Evolutionary conservation across 2,797 vertebrate genomes (phyloP).

Genomic region (Acipenser transmontanus): DNA sequence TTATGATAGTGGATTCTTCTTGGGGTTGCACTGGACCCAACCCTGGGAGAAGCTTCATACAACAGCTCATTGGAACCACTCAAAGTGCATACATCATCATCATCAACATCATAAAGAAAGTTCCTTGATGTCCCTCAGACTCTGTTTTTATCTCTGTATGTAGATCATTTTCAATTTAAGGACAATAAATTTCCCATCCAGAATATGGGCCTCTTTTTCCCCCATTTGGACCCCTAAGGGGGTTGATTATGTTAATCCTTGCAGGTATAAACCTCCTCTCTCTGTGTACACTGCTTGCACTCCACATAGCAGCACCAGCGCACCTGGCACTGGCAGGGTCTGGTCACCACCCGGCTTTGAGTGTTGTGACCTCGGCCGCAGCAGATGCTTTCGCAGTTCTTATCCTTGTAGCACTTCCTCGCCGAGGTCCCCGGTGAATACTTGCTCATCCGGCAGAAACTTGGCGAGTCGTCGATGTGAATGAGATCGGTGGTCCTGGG

Average conservation of each 20-base stretch:
- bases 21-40: too few relatives aligned
- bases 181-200: too few relatives aligned
- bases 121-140: background rate
- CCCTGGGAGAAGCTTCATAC: too few relatives aligned
- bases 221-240: background rate
- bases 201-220: background rate
- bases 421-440: constrained; percentile 85
- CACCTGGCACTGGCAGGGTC: constrained; percentile 96
- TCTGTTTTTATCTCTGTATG: background rate
- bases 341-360: constrained; percentile 89
- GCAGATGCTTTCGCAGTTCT: constrained; percentile 97
- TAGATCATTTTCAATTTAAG: background rate
- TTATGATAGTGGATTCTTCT: too few relatives aligned
- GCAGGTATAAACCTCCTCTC: constrained; percentile 96
- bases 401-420: constrained; percentile 94
- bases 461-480: constrained; percentile 97
- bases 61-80: background rate
- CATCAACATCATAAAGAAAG: background rate
- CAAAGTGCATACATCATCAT: background rate
- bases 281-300: constrained; percentile 95
- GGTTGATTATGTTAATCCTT: constrained; percentile 59
- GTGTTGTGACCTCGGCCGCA: constrained; percentile 96
- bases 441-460: constrained; percentile 87
- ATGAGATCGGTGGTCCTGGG: constrained; percentile 89
- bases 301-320: constrained; percentile 99